Evolutionary conservation across 1,140 invertebrate species (phyloP).

Genomic region (Zaprionus ornatus): DNA sequence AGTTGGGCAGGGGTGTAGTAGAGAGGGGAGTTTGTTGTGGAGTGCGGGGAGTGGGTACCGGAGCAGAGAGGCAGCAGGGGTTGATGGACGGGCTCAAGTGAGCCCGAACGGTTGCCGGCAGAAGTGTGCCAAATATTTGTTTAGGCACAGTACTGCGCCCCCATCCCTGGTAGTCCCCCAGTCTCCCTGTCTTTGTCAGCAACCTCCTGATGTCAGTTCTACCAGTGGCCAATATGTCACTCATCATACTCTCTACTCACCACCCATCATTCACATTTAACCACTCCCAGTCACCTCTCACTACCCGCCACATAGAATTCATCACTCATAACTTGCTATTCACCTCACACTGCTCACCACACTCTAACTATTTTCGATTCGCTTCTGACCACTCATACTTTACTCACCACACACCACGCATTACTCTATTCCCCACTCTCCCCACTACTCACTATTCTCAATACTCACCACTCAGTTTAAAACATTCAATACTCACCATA

Average conservation of each 20-base stretch:
- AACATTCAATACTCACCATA: not conserved
- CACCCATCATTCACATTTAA: not conserved
- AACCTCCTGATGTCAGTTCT: not conserved
- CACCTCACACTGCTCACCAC: not conserved
- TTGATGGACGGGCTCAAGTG: slow-evolving; percentile 8
- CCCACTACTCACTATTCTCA: not conserved
- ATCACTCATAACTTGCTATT: not conserved
- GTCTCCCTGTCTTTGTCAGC: not conserved
- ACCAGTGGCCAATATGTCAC: slow-evolving; percentile 49
- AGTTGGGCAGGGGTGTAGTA: not conserved
- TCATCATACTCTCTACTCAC: not conserved
- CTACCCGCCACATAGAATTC: not conserved
- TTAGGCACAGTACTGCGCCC: slow-evolving; percentile 45
- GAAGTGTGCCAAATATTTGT: slow-evolving; percentile 77
- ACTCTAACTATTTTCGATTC: not conserved
- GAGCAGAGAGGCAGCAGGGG: not conserved
- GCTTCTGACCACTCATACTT: too few species aligned
- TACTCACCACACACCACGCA: too few species aligned
- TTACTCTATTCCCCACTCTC: not conserved
- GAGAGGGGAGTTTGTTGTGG: slow-evolving; percentile 9
- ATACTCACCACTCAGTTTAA: not conserved
- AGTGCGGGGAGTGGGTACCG: not conserved
- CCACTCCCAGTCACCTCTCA: too few species aligned
- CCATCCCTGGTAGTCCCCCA: slow-evolving; percentile 40
- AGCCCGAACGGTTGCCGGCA: slow-evolving; percentile 1